phyloP scores from a whole-genome alignment of 2,888 invertebrate genomes.

The Eubasilissa splendida region DNA sequence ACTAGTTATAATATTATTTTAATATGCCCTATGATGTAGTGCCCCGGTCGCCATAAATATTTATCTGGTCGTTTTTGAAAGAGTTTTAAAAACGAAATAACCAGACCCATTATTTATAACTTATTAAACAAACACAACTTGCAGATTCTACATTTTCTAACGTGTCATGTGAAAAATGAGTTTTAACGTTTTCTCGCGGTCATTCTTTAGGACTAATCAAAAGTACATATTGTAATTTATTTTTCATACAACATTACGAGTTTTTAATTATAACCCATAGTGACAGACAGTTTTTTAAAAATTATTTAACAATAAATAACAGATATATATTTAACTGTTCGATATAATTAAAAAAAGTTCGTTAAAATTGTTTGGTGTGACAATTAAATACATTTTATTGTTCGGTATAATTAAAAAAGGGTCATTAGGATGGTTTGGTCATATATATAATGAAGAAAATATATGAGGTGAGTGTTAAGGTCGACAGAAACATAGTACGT shows the following conservation, averaged over 20 bases:
- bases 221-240: constrained; percentile 11
- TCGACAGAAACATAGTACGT: no score
- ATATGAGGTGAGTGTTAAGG: no score
- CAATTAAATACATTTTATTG: no score
- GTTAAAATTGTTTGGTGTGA: no score
- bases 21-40: constrained; percentile 52
- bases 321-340: no score
- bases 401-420: no score
- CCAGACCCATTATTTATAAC: constrained; percentile 41
- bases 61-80: constrained; percentile 49
- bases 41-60: constrained; percentile 58
- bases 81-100: constrained; percentile 40
- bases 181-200: constrained; percentile 26
- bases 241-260: constrained; percentile 22
- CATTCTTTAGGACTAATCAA: neutral
- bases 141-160: constrained; percentile 17
- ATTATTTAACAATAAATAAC: no score
- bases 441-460: no score
- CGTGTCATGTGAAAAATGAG: constrained; percentile 39
- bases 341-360: no score
- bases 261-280: constrained; percentile 21
- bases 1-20: constrained; percentile 59
- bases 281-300: no score
- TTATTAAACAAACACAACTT: constrained; percentile 28
- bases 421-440: no score